A percentile compares a stretch with the other conserved stretches of the same genome.
Conservation (phyloP, 2,797 vertebrate species). For the Percopsis omiscomaycus region DNA sequence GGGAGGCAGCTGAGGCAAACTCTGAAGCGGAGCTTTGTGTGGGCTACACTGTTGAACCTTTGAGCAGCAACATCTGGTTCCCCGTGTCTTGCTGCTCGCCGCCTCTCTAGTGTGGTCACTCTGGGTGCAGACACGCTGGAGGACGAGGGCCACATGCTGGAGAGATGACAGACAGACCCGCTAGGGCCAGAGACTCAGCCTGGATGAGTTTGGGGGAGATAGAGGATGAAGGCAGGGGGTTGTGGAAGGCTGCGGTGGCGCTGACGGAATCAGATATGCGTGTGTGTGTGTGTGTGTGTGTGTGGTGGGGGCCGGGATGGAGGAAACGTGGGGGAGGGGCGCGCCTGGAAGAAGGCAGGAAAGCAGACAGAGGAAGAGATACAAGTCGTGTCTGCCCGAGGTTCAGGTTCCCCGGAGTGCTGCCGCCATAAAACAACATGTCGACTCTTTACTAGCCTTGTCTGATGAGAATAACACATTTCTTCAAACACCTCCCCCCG, state of each 20-base stretch:
- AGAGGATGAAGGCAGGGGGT: constrained; percentile 37
- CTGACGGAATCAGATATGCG: constrained; percentile 49
- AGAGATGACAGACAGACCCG: constrained; percentile 45
- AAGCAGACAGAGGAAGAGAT: constrained; percentile 67
- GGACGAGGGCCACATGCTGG: constrained; percentile 34
- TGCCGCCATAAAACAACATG: constrained; percentile 75
- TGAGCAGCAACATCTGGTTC: constrained; percentile 66
- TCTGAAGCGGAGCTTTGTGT: constrained; percentile 32
- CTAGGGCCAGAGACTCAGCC: constrained; percentile 43
- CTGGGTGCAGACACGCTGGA: constrained; percentile 50
- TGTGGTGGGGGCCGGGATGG: neutral
- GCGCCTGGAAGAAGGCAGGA: constrained; percentile 61
- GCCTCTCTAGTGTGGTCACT: constrained; percentile 62
- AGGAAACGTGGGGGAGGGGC: constrained; percentile 3
- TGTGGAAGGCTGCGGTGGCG: constrained; percentile 21
- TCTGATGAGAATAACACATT: constrained; percentile 80
- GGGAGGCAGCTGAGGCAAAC: constrained; percentile 23
- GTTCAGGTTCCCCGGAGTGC: constrained; percentile 60
- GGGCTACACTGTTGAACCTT: constrained; percentile 28
- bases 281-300: constrained; percentile 30
- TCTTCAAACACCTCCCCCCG: constrained; percentile 53
- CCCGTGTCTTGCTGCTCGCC: constrained; percentile 31
- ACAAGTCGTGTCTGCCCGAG: constrained; percentile 68
- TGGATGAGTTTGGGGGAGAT: constrained; percentile 30
- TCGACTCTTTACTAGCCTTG: constrained; percentile 68